Evolutionary conservation across 2,797 vertebrate species (phyloP).

Genomic region (Poecilia wingei): DNA sequence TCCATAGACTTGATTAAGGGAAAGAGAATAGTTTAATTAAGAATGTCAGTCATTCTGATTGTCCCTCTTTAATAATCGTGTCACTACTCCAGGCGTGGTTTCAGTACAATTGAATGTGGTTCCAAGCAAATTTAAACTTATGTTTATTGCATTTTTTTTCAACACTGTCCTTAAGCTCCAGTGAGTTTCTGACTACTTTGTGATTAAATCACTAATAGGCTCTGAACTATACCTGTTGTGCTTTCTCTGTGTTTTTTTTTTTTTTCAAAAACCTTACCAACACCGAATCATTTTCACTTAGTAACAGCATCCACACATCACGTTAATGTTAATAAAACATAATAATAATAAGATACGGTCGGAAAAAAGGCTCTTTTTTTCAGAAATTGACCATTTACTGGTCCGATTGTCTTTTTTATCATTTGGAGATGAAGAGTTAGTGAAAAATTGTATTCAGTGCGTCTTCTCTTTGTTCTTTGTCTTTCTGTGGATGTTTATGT

Average conservation of each 20-base stretch:
- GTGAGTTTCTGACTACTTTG: constrained; percentile 2
- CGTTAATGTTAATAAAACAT: background rate
- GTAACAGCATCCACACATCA: background rate
- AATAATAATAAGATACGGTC: background rate
- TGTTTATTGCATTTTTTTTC: constrained; percentile 5
- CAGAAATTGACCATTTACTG: background rate
- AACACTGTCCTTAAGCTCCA: constrained; percentile 12
- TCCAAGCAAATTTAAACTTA: constrained; percentile 9
- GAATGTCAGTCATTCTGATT: constrained; percentile 63
- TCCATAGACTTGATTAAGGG: constrained; percentile 73
- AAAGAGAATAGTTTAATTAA: constrained; percentile 76
- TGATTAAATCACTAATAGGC: constrained; percentile 26
- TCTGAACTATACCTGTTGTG: constrained; percentile 6
- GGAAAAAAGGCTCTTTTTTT: background rate
- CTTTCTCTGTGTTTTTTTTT: background rate
- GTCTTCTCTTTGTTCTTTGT: constrained; percentile 10
- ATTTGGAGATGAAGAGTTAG: background rate
- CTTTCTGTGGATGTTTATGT: constrained; percentile 30
- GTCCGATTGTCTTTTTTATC: background rate
- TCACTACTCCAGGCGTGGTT: constrained; percentile 18
- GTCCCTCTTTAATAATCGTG: constrained; percentile 57
- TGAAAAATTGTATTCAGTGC: constrained; percentile 9
- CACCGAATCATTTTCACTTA: background rate
- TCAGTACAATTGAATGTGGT: constrained; percentile 11
- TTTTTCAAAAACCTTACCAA: background rate